Evolutionary conservation across 2,113 vertebrate species (phyloP), one percentile per base, ranked within the genome.

Genomic region (Chunga burmeisteri): DNA sequence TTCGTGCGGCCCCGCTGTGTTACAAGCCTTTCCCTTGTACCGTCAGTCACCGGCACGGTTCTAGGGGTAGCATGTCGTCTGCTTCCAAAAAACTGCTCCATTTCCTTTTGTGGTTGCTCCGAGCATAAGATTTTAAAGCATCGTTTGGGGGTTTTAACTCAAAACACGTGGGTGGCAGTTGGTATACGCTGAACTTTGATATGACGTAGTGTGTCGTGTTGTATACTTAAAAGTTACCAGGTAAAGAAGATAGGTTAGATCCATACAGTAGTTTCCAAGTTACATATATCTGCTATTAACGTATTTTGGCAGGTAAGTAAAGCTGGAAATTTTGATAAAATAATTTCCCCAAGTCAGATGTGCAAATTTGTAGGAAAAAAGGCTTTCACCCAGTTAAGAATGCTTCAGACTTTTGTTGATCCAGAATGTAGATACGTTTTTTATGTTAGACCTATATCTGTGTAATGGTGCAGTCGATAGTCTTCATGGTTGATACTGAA

Each of bases 241-340:
- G 13, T 22, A 5, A 26, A 16, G 30, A 16, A 11, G 26, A 8
- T 34, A 29, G 22, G 26, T 15, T 40, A 49, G 22, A 10, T 16
- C n/a, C 1, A 0, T 17, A 22, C 22, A 6, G 19, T 34, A 32
- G 36, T 21, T 16, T 32, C 7, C 13, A 4, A 13, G 6, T 44
- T 58, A 5, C 2, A 2, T 26, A 0, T 58, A 3, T 55, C 11
- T 42, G 30, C 50, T 19, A 1, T 34, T 61, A 21, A 11, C 7
- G 2, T 1, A 1, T 58, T 71, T 49, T 23, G 34, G 5, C 61
- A 8, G 34, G 23, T n/a, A 26, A 34, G 14, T n/a, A 11, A 68
- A 62, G 50, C 15, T 1, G 4, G 61, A 40, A 65, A 4, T 38
- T 12, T n/a, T 29, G 22, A 5, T 59, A 4, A 11, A 42, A 38